Evolutionary conservation across 2,888 invertebrate species (phyloP).

Genomic region (Cheiracanthium punctorium): DNA sequence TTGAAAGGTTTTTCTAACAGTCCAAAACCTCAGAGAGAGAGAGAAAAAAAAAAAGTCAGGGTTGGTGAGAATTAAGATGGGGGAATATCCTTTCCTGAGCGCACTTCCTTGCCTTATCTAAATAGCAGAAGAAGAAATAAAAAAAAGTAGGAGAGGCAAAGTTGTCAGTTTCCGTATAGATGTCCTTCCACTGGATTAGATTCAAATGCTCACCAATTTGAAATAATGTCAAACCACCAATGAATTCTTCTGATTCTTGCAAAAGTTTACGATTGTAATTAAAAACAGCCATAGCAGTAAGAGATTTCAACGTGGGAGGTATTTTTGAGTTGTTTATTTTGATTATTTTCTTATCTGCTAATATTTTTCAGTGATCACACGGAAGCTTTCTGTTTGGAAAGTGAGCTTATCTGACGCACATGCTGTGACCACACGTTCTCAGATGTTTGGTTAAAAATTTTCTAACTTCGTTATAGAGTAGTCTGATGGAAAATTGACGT

Average conservation of each 20-base stretch:
- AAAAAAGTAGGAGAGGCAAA: neutral
- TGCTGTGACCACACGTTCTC: too few species aligned
- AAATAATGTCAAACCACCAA: neutral
- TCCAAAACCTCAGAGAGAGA: neutral
- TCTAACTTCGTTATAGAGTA: too few species aligned
- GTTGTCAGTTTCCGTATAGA: neutral
- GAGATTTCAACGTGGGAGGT: neutral
- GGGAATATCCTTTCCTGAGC: neutral
- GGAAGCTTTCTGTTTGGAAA: too few species aligned
- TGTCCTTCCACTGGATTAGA: neutral
- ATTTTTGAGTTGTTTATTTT: neutral
- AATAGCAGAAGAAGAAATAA: neutral
- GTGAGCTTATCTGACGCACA: too few species aligned
- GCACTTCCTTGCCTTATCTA: neutral
- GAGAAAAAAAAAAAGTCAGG: neutral
- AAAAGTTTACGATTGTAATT: neutral
- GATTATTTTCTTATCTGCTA: too few species aligned
- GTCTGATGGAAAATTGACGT: too few species aligned
- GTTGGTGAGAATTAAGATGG: neutral
- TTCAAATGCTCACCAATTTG: neutral
- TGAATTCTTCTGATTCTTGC: neutral
- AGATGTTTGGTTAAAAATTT: too few species aligned
- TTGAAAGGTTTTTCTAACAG: neutral
- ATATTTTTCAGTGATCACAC: too few species aligned
- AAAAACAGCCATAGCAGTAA: neutral